Evolutionary conservation across 2,888 invertebrate species (phyloP).

Genomic region (Mechanitis mazaeus): DNA sequence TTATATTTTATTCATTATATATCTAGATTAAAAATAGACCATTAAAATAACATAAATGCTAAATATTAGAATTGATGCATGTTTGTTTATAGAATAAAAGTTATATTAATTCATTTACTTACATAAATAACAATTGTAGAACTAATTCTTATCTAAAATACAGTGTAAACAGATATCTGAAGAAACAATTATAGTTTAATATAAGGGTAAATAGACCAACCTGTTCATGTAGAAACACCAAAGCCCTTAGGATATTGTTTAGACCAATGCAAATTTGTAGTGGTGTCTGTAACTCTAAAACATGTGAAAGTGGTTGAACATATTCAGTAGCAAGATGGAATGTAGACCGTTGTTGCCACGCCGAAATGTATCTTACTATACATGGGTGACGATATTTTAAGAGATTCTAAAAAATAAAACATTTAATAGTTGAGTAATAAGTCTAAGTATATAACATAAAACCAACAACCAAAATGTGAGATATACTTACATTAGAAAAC

Average conservation of each 20-base stretch:
- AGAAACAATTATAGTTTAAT: too few relatives aligned
- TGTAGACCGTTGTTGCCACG: conserved; percentile 86
- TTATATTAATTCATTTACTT: too few relatives aligned
- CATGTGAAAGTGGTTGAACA: conserved; percentile 83
- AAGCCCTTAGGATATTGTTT: conserved; percentile 85
- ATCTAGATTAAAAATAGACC: too few relatives aligned
- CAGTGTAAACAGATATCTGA: too few relatives aligned
- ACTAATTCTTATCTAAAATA: too few relatives aligned
- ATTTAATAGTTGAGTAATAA: too few relatives aligned
- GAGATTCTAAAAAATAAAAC: conserved; percentile 80
- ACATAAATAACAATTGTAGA: too few relatives aligned
- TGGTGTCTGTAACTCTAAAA: conserved; percentile 80
- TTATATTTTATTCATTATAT: too few relatives aligned
- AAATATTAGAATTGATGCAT: too few relatives aligned
- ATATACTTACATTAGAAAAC: conserved; percentile 81
- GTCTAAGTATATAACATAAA: background rate
- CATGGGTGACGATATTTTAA: conserved; percentile 91
- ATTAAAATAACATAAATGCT: too few relatives aligned
- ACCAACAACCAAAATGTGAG: background rate
- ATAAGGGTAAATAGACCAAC: conserved; percentile 46
- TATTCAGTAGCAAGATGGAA: conserved; percentile 89
- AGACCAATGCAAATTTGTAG: conserved; percentile 91
- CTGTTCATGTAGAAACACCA: conserved; percentile 90
- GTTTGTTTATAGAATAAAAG: too few relatives aligned
- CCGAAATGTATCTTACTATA: conserved; percentile 87